Base-by-base conservation (phyloP, 1,140 invertebrate species). In the Papilio polyxenes region DNA sequence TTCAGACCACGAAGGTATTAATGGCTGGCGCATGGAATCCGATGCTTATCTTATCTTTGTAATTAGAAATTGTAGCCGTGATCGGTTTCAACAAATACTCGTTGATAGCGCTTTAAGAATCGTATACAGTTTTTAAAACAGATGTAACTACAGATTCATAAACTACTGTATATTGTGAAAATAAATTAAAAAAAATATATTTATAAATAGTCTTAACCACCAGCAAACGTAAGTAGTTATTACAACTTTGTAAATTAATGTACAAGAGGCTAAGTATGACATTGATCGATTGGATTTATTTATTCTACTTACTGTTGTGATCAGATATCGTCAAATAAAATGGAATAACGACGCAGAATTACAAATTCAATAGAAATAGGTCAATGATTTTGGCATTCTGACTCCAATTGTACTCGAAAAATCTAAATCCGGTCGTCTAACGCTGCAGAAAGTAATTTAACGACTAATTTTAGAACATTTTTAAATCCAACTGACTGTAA, bases 221-320 rank as follows among this genome's bases (percentile, higher is more conserved):
- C 37, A 51, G 51, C 31, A 23, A 9, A 51, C 40, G 44, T 31
- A 31, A 31, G 23, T 31, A 31, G 23, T 49, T 17, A 76, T 48
- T 78, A 49, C 76, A 78, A 78, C 49, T 78, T 78, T n/a, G 76
- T 37, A 78, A 78, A 31, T n/a, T 56, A 56, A 48, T 51, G 51
- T 80, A 75, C 17, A 74, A 77, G 69, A 62, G 69, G 31, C 3
- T 51, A 37, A 77, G 75, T 80, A 80, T 77, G 82, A 83, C 82
- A 81, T 83, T 83, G 80, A 83, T 75, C 62, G 82, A 81, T 83
- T 75, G 78, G 82, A 81, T 83, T 75, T 80, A 49, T 75, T 80
- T 77, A 83, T 69, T 81, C 75, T 49, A 81, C 74, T 72, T 44
- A 13, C 49, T 31, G 9, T 65, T 65, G 20, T 31, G 20, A 31